Evolutionary conservation across 2,113 vertebrate genomes (phyloP).

Genomic region (Genyomyrus donnyi): DNA sequence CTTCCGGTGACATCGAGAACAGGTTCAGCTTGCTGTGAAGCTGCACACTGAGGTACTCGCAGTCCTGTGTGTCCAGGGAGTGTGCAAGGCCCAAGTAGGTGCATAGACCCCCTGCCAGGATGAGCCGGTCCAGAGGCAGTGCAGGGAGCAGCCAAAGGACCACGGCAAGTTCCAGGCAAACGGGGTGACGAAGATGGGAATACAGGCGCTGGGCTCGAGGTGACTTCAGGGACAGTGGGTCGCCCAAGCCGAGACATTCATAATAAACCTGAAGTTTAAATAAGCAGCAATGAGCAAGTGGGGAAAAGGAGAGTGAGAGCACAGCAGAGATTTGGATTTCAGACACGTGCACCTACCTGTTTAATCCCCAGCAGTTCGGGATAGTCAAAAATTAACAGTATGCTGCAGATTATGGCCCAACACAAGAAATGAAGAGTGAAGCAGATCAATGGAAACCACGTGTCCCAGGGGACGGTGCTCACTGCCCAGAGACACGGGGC

Average conservation of each 20-base stretch:
- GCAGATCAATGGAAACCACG: conserved; percentile 77
- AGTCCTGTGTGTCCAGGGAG: conserved; percentile 76
- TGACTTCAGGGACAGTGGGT: conserved; percentile 71
- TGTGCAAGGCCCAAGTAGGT: conserved; percentile 72
- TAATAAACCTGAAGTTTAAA: conserved; percentile 71
- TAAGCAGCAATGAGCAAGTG: not conserved
- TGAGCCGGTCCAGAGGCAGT: conserved; percentile 70
- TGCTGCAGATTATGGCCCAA: conserved; percentile 86
- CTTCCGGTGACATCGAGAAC: conserved; percentile 48
- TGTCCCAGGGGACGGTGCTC: conserved; percentile 65
- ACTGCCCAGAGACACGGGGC: conserved; percentile 79
- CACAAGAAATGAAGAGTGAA: conserved; percentile 75
- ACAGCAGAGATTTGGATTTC: not conserved
- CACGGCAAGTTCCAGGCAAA: conserved; percentile 73
- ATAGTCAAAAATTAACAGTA: conserved; percentile 80
- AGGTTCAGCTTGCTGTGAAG: conserved; percentile 68
- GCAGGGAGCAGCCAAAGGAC: conserved; percentile 78
- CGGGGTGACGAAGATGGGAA: conserved; percentile 76
- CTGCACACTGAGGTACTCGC: conserved; percentile 67
- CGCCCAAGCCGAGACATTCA: conserved; percentile 67
- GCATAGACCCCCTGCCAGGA: conserved; percentile 67
- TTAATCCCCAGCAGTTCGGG: conserved; percentile 81
- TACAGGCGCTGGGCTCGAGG: conserved; percentile 65
- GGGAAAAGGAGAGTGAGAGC: not conserved
- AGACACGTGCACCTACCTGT: conserved; percentile 57